Percentiles rank a stretch among this genome's conserved stretches.
These are phyloP conservation scores for Antitype chi DNA, from an alignment of 2,888 invertebrate species.

Conservation along the genomic window DNA sequence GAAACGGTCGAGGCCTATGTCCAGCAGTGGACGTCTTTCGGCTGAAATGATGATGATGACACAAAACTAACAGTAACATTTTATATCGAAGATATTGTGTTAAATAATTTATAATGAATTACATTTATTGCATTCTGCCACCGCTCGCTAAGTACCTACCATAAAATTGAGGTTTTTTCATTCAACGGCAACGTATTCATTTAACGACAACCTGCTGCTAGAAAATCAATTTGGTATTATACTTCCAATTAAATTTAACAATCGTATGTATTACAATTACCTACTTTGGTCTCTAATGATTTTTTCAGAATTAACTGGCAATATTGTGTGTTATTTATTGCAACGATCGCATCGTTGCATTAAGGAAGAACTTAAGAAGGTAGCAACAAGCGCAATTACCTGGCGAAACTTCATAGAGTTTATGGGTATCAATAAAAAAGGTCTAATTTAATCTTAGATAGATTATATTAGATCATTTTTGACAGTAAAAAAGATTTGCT, in stretches of 20 bases:
- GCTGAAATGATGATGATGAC: no score
- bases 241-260: constrained; percentile 32
- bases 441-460: neutral
- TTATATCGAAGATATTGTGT: neutral
- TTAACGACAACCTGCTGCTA: neutral
- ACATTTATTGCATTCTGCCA: neutral
- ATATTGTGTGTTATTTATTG: neutral
- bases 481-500: no score
- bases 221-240: constrained; percentile 49
- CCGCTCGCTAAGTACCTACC: neutral
- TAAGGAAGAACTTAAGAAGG: constrained; percentile 3
- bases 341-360: neutral
- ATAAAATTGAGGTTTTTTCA: constrained; percentile 8
- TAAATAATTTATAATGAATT: neutral
- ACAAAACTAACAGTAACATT: neutral
- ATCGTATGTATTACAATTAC: neutral
- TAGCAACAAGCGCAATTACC: neutral
- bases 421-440: neutral
- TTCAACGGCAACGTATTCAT: no score
- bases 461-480: no score
- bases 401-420: neutral
- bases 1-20: no score
- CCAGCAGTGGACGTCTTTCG: no score
- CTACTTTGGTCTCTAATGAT: neutral
- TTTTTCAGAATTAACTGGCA: constrained; percentile 2